A percentile compares a stretch with the other conserved stretches of the same genome.
These are phyloP conservation scores for Cryptosula pallasiana DNA, from an alignment of 2,888 invertebrate genomes.

Conservation along the genomic window DNA sequence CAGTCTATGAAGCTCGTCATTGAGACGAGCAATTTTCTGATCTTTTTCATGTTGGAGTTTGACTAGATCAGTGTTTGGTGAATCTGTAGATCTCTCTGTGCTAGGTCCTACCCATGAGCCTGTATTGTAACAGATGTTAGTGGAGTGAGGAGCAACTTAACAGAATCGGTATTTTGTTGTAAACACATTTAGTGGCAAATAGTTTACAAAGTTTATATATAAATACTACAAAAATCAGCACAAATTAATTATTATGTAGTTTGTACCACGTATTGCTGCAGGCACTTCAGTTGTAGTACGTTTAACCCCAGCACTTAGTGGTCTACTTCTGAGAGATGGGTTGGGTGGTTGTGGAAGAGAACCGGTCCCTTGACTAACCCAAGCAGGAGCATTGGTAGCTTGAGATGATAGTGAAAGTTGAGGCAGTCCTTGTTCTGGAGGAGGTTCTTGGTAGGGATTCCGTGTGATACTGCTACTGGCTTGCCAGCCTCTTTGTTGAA, in stretches of 20 bases:
- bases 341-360: not conserved
- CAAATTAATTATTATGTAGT: too few relatives aligned
- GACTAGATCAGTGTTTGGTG: constrained; percentile 2
- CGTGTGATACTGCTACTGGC: constrained; percentile 6
- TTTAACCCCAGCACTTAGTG: constrained; percentile 8
- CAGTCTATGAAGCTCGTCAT: constrained; percentile 41
- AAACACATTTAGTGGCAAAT: too few relatives aligned
- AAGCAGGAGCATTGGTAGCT: not conserved
- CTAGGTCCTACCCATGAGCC: not conserved
- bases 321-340: not conserved
- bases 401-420: not conserved
- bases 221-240: too few relatives aligned
- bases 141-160: too few relatives aligned
- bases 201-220: too few relatives aligned
- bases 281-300: not conserved
- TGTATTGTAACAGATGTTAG: too few relatives aligned
- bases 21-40: constrained; percentile 39
- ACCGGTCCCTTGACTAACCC: not conserved
- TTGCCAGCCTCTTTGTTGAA: constrained; percentile 21
- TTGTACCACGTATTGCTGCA: not conserved
- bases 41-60: constrained; percentile 34
- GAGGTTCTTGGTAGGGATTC: constrained; percentile 5
- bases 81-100: not conserved
- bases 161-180: too few relatives aligned
- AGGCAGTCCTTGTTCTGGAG: constrained; percentile 6